A percentile compares a stretch with the other conserved stretches of the same genome.
phyloP scores from a whole-genome alignment of 1,140 invertebrate species.

The Thaumatotibia leucotreta region DNA sequence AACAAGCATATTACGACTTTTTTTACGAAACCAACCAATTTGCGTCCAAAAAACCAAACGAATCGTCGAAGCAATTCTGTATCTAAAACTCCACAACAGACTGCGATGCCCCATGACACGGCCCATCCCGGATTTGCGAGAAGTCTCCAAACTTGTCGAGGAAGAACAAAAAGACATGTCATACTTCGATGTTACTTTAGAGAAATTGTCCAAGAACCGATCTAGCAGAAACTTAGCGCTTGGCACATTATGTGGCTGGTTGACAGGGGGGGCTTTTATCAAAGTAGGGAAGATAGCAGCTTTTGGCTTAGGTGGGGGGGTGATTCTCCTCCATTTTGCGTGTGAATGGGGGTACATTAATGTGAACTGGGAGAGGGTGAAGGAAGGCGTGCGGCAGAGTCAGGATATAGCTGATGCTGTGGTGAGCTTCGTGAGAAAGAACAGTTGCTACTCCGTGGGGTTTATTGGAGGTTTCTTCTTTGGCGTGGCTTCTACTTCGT shows the following conservation, averaged over 20 bases:
- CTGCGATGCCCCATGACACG: background rate
- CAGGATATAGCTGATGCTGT: constrained; percentile 85
- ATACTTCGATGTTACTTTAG: constrained; percentile 4
- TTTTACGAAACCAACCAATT: background rate
- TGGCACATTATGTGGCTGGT: constrained; percentile 49
- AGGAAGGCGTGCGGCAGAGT: constrained; percentile 84
- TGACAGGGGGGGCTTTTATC: constrained; percentile 69
- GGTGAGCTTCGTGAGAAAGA: constrained; percentile 81
- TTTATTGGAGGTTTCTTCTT: constrained; percentile 91
- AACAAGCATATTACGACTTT: background rate
- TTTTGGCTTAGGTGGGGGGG: constrained; percentile 89
- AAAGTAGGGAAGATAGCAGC: constrained; percentile 93
- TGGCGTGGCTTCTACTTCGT: constrained; percentile 82
- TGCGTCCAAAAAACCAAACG: background rate
- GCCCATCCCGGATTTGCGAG: background rate
- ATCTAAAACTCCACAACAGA: background rate
- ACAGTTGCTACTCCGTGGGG: constrained; percentile 85
- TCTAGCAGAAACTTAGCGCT: constrained; percentile 40
- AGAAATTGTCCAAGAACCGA: constrained; percentile 31
- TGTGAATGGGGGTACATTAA: constrained; percentile 92
- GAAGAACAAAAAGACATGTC: background rate
- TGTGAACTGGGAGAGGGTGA: constrained; percentile 91
- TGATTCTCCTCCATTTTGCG: constrained; percentile 92
- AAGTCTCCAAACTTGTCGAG: background rate
- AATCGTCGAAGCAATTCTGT: background rate